These are phyloP conservation scores for Neomonachus schauinslandi DNA, from an alignment of 2,113 vertebrate genomes.

Conservation along the genomic window DNA sequence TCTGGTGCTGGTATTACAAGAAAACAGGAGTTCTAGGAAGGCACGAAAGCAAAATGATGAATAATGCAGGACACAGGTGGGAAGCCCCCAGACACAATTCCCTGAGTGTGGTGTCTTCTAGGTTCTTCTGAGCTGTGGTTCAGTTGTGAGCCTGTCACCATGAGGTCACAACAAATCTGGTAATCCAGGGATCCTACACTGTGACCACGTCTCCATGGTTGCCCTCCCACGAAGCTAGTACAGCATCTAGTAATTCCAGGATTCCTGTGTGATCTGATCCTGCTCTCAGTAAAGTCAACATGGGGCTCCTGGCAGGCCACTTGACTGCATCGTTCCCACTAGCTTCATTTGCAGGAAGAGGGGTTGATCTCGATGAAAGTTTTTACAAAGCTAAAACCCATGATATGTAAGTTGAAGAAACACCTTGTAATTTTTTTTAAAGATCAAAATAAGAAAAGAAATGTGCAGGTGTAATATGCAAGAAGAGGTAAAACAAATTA, in stretches of 20 bases:
- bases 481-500: neutral
- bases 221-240: neutral
- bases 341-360: neutral
- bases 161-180: neutral
- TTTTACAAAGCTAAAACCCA: neutral
- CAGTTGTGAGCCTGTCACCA: neutral
- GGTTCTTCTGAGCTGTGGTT: neutral
- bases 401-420: neutral
- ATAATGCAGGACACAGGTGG: fast-evolving
- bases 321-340: fast-evolving
- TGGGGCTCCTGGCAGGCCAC: neutral
- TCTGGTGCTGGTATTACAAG: neutral
- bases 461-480: neutral
- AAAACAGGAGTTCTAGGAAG: neutral
- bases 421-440: neutral
- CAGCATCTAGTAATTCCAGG: no score
- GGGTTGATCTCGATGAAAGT: neutral
- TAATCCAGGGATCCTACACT: no score
- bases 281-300: neutral
- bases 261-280: neutral
- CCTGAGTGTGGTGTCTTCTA: neutral
- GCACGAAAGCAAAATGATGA: neutral
- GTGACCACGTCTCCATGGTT: neutral
- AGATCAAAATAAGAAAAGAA: neutral
- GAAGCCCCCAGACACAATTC: neutral